Evolutionary conservation across 1,140 invertebrate genomes (phyloP).

Genomic region (Orius insidiosus): DNA sequence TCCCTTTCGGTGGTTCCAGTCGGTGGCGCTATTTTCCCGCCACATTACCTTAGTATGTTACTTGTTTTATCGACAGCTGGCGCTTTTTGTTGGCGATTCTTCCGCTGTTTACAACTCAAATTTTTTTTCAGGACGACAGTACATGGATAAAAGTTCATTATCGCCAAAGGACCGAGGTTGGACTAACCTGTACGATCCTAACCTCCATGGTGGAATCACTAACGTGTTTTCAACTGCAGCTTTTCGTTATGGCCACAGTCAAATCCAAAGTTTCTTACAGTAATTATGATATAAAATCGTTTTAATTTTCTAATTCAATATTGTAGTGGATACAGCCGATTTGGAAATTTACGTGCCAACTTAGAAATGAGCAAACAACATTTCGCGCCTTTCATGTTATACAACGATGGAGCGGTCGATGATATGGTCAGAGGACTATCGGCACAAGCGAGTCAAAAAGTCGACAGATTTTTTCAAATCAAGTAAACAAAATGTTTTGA

Average conservation of each 20-base stretch:
- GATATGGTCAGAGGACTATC: conserved; percentile 34
- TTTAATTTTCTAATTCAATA: background rate
- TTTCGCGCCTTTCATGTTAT: conserved; percentile 32
- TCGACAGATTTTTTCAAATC: conserved; percentile 35
- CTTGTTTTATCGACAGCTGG: too few relatives aligned
- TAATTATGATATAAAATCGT: conserved; percentile 19
- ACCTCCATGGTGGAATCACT: conserved; percentile 37
- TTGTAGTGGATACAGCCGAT: conserved; percentile 26
- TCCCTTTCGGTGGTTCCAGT: too few relatives aligned
- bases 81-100: too few relatives aligned
- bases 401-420: conserved; percentile 29
- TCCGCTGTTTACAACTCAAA: too few relatives aligned
- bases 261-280: conserved; percentile 33
- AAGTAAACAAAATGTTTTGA: conserved; percentile 24
- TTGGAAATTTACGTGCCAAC: conserved; percentile 30
- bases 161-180: conserved; percentile 26
- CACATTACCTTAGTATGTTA: too few relatives aligned
- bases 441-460: conserved; percentile 32
- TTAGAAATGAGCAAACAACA: conserved; percentile 34
- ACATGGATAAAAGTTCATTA: conserved; percentile 29
- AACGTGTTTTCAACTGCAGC: conserved; percentile 48
- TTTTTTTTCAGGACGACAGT: conserved; percentile 23
- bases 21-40: too few relatives aligned
- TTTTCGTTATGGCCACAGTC: conserved; percentile 42
- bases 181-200: conserved; percentile 35